A percentile compares a stretch with the other conserved stretches of the same genome.
Evolutionary conservation across 2,113 vertebrate species (phyloP).

Genomic region (Colaptes auratus): DNA sequence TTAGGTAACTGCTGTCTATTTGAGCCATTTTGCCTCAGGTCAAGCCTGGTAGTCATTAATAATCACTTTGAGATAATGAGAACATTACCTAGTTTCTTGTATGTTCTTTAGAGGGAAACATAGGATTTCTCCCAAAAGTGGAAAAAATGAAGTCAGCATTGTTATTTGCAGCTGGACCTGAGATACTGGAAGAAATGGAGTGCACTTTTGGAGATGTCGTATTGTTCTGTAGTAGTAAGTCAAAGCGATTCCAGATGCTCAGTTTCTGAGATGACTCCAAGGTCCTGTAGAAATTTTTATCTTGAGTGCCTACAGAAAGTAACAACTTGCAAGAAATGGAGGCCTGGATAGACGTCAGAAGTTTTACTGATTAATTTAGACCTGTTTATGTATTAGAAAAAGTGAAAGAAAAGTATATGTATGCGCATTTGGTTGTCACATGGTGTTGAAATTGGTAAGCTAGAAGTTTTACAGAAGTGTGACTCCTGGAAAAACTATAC

Average conservation of each 20-base stretch:
- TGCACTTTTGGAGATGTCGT: background rate
- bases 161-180: background rate
- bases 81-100: background rate
- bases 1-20: too few species aligned
- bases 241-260: background rate
- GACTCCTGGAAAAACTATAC: background rate
- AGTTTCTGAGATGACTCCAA: background rate
- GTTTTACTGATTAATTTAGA: background rate
- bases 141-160: background rate
- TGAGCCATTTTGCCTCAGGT: background rate
- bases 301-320: background rate
- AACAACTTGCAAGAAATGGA: background rate
- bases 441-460: background rate
- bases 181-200: background rate
- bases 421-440: fast-evolving
- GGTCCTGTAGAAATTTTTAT: background rate
- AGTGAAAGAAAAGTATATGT: background rate
- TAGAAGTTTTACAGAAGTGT: background rate
- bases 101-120: background rate
- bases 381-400: background rate
- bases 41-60: background rate
- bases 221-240: background rate
- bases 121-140: background rate
- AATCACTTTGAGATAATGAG: background rate
- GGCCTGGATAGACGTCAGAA: fast-evolving